Evolutionary conservation across 2,888 invertebrate species (phyloP).

Genomic region (Ferrisia virgata): DNA sequence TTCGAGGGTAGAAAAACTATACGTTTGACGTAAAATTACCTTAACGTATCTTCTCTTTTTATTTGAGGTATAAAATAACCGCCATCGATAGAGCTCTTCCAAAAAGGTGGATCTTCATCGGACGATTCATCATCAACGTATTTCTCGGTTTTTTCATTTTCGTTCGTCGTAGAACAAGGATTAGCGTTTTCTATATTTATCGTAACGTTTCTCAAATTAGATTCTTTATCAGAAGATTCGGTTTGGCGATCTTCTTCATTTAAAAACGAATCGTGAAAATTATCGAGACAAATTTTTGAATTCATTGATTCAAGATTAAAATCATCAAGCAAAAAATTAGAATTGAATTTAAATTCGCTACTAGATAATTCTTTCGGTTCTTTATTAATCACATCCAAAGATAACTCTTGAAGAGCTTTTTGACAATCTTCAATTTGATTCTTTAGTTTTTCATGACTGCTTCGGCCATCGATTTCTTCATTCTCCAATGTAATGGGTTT

Average conservation of each 20-base stretch:
- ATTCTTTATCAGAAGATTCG: background rate
- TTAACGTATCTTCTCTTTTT: background rate
- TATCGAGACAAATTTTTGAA: background rate
- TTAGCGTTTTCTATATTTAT: background rate
- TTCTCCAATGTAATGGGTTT: background rate
- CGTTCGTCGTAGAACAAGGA: background rate
- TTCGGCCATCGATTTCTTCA: background rate
- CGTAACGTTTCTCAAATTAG: background rate
- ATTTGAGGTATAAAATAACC: slow-evolving; percentile 48
- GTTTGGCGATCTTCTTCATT: background rate
- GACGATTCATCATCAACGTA: slow-evolving; percentile 47
- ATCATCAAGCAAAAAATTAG: background rate
- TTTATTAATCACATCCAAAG: background rate
- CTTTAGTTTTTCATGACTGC: slow-evolving; percentile 8
- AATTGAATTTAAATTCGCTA: background rate
- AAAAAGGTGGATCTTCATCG: slow-evolving; percentile 50
- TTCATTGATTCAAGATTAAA: background rate
- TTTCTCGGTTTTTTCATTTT: background rate
- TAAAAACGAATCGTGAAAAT: background rate
- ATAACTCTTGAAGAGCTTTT: slow-evolving; percentile 14
- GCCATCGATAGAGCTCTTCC: slow-evolving; percentile 49
- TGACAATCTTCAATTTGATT: slow-evolving; percentile 15
- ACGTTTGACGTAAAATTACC: background rate
- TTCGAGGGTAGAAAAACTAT: background rate
- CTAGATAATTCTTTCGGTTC: background rate